Evolutionary conservation across 2,797 vertebrate genomes (phyloP).

Genomic region (Kryptolebias ocellatus): DNA sequence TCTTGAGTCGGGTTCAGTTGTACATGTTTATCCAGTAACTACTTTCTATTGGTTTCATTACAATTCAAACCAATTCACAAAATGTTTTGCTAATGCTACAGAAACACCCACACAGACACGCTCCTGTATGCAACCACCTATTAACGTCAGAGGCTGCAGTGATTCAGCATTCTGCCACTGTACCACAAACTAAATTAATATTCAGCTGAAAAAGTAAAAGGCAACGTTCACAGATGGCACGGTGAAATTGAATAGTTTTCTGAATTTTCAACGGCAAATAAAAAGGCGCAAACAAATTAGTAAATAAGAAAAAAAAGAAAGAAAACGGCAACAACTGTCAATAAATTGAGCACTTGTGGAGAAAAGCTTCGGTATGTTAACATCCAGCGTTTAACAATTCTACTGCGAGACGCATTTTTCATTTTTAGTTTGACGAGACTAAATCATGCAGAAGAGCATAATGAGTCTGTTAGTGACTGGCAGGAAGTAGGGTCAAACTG

Average conservation of each 20-base stretch:
- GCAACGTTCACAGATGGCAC: slow-evolving; percentile 35
- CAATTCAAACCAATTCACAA: too few relatives aligned
- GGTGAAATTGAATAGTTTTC: slow-evolving; percentile 23
- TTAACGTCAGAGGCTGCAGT: slow-evolving; percentile 2
- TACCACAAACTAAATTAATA: slow-evolving; percentile 41
- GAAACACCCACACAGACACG: too few relatives aligned
- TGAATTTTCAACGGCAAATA: slow-evolving; percentile 16
- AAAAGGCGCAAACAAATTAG: slow-evolving; percentile 7
- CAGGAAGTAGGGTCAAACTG: slow-evolving; percentile 8
- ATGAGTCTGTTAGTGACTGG: neutral
- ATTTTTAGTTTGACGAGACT: neutral
- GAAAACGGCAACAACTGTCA: slow-evolving; percentile 26
- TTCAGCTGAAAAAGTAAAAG: slow-evolving; percentile 29
- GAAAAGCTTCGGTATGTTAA: slow-evolving; percentile 3
- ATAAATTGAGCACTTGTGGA: slow-evolving; percentile 35
- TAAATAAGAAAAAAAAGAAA: neutral
- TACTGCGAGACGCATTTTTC: neutral
- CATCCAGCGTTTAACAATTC: slow-evolving; percentile 15
- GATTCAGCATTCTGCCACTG: slow-evolving; percentile 26
- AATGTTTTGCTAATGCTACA: too few relatives aligned
- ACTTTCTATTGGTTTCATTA: too few relatives aligned
- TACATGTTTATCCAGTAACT: too few relatives aligned
- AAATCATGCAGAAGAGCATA: neutral
- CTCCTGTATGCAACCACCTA: slow-evolving; percentile 43
- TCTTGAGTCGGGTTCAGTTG: too few relatives aligned